Conservation (phyloP, 2,888 invertebrate species). For the Periphyllus acericola region DNA sequence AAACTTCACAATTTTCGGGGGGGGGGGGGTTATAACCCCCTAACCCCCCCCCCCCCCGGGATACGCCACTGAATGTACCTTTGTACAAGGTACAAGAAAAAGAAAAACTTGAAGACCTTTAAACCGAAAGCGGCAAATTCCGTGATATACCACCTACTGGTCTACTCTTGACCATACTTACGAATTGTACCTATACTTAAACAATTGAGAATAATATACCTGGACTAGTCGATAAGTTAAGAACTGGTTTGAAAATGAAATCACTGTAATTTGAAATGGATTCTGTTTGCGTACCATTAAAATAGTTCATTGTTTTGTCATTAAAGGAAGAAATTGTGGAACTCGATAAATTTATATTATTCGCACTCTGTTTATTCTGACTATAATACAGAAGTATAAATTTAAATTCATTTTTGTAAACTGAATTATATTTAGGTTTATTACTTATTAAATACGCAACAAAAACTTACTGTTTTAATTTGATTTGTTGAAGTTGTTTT, state of each 20-base stretch:
- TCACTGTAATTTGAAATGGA: background rate
- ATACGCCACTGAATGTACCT: too few species aligned
- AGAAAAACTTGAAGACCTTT: too few species aligned
- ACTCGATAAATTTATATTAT: background rate
- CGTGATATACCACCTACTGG: too few species aligned
- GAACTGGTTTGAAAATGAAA: constrained; percentile 26
- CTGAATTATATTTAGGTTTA: background rate
- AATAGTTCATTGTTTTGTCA: background rate
- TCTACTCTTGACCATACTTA: too few species aligned
- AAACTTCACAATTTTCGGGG: too few species aligned
- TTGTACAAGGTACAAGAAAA: too few species aligned
- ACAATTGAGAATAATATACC: background rate
- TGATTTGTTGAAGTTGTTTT: background rate
- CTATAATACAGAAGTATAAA: constrained; percentile 20
- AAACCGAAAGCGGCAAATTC: too few species aligned
- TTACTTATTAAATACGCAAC: background rate
- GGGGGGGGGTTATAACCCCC: too few species aligned
- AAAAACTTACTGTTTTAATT: constrained; percentile 27
- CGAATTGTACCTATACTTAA: too few species aligned
- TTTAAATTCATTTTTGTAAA: background rate
- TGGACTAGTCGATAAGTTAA: background rate
- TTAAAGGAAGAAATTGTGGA: background rate
- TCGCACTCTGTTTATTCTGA: background rate
- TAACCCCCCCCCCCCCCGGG: too few species aligned
- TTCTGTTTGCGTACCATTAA: background rate